Evolutionary conservation across 2,113 vertebrate genomes (phyloP).

Genomic region (Lontra canadensis): DNA sequence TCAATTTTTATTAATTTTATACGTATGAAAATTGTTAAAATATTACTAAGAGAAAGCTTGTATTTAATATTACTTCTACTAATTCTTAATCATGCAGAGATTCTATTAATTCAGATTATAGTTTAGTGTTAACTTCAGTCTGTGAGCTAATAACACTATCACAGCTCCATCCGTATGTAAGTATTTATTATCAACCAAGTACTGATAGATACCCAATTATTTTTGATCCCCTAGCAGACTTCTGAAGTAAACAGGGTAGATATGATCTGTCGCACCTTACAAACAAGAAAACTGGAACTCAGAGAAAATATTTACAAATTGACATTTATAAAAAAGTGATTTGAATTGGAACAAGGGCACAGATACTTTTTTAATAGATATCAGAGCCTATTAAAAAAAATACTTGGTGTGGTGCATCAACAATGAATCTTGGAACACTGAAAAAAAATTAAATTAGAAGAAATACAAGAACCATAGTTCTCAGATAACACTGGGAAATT

Average conservation of each 20-base stretch:
- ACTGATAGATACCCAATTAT: background rate
- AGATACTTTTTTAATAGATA: background rate
- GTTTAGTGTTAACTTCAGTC: slow-evolving; percentile 38
- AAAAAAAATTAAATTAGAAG: too few species aligned
- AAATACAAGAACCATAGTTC: background rate
- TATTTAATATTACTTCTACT: slow-evolving; percentile 61
- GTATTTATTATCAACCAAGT: background rate
- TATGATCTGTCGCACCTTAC: background rate
- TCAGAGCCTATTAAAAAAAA: background rate
- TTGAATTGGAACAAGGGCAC: background rate
- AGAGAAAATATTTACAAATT: background rate
- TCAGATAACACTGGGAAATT: background rate
- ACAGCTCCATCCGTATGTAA: background rate
- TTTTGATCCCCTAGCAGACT: background rate
- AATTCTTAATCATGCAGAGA: slow-evolving; percentile 55
- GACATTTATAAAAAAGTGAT: background rate
- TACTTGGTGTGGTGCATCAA: too few species aligned
- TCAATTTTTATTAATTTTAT: slow-evolving; percentile 66
- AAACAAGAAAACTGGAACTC: background rate
- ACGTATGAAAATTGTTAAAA: slow-evolving; percentile 22
- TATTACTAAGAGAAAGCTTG: slow-evolving; percentile 49
- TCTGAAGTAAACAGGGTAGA: background rate
- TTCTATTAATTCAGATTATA: slow-evolving; percentile 44
- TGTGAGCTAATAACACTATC: background rate
- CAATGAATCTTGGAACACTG: too few species aligned